A percentile compares a stretch with the other conserved stretches of the same genome.
Evolutionary conservation across 1,140 invertebrate genomes (phyloP).

Genomic region (Drepana arcuata): DNA sequence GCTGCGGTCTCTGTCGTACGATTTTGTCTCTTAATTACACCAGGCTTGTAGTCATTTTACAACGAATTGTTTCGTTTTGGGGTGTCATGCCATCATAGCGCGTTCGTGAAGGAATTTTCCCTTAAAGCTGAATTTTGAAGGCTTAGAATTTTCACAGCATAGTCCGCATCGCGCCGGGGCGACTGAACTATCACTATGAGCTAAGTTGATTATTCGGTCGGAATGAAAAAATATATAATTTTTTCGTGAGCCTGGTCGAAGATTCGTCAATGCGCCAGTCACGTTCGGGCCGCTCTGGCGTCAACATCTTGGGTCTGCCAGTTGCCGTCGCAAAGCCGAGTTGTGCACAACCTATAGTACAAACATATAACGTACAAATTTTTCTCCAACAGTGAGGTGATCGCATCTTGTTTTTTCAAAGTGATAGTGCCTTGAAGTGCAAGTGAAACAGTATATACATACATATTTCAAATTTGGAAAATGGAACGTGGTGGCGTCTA

Average conservation of each 20-base stretch:
- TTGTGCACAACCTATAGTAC: slow-evolving; percentile 68
- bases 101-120: slow-evolving; percentile 6
- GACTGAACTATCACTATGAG: slow-evolving; percentile 64
- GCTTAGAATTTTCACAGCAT: slow-evolving; percentile 26
- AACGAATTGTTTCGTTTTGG: slow-evolving; percentile 12
- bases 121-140: slow-evolving; percentile 28
- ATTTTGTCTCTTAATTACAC: slow-evolving; percentile 56
- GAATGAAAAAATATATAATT: slow-evolving; percentile 66
- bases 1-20: slow-evolving; percentile 21
- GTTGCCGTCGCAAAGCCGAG: slow-evolving; percentile 40
- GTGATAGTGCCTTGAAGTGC: slow-evolving; percentile 54
- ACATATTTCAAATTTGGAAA: slow-evolving; percentile 9
- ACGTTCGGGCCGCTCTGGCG: slow-evolving; percentile 45
- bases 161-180: slow-evolving; percentile 22
- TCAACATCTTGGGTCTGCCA: slow-evolving; percentile 45
- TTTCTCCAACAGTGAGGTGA: slow-evolving; percentile 58
- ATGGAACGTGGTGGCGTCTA: slow-evolving; percentile 22
- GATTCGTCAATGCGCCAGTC: slow-evolving; percentile 66
- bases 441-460: slow-evolving; percentile 27
- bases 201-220: slow-evolving; percentile 62
- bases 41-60: slow-evolving; percentile 30
- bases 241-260: slow-evolving; percentile 57
- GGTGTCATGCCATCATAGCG: too few species aligned
- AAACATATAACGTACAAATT: slow-evolving; percentile 64
- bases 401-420: slow-evolving; percentile 28